Evolutionary conservation across 1,140 invertebrate genomes (phyloP).

Genomic region (Ceratosolen solmsi): DNA sequence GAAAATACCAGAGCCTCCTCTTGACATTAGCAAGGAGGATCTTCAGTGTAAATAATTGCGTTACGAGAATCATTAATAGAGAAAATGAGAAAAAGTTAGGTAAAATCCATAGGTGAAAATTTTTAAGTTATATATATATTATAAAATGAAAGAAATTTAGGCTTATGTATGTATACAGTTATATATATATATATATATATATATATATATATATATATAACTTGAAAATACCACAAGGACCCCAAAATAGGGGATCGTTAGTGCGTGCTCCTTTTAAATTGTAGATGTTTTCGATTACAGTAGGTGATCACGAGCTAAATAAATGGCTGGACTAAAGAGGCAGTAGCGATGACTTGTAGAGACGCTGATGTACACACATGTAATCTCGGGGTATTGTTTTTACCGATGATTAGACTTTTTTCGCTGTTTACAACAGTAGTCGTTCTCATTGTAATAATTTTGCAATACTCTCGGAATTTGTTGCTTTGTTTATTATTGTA

Average conservation of each 20-base stretch:
- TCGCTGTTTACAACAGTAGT: conserved; percentile 4
- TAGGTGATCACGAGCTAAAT: conserved; percentile 32
- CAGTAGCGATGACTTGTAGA: conserved; percentile 32
- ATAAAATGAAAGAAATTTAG: conserved; percentile 26
- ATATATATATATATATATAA: conserved; percentile 50
- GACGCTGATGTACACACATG: conserved; percentile 36
- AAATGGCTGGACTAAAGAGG: conserved; percentile 23
- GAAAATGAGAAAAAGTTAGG: conserved; percentile 31
- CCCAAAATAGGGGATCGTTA: background rate
- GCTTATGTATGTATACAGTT: conserved; percentile 50
- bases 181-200: conserved; percentile 51
- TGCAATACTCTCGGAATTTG: conserved; percentile 28
- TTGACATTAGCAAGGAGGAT: conserved; percentile 28
- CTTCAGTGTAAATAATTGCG: conserved; percentile 45
- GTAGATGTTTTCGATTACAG: conserved; percentile 42
- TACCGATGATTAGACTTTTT: conserved; percentile 32
- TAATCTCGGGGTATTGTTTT: conserved; percentile 40
- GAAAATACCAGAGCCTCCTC: conserved; percentile 6
- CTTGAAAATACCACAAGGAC: background rate
- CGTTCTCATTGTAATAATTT: conserved; percentile 33
- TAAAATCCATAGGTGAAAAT: conserved; percentile 43
- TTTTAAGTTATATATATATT: conserved; percentile 49
- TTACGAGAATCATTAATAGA: conserved; percentile 34
- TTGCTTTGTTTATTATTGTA: conserved; percentile 24
- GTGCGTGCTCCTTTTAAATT: conserved; percentile 49